Base-by-base conservation (phyloP, 2,113 vertebrate genomes). In the Toxostoma redivivum region DNA sequence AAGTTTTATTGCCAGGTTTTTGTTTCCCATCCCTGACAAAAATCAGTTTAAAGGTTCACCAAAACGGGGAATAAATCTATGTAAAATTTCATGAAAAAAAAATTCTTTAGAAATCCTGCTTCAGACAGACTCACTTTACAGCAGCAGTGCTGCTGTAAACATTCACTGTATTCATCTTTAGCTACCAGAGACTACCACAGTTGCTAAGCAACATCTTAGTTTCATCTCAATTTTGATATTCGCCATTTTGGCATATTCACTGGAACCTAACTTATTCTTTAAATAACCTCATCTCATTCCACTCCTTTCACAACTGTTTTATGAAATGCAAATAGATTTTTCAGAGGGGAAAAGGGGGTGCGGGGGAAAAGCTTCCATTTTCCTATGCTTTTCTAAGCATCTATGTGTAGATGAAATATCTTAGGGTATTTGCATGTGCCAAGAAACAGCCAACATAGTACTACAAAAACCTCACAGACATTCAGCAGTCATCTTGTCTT, bases 151-250 rank as follows among this genome's bases (percentile, higher is more conserved):
- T 97, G 90, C 86, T 95, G 47, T 66, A 56, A 88, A 50, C 16
- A 23, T 37, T 60, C 13, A 30, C 24, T 70, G 38, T 31, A 92
- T 96, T 96, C 73, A 96, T 89, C 83, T 95, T 62, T 73, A 87
- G 93, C 85, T 92, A 93, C 81, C 78, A 95, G 84, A 96, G 70
- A 95, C 95, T 84, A 94, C 90, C 82, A 87, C 40, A 90, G 97
- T 97, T 97, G 96, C 97, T 97, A 97, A 85, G 96, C 96, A 98
- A 97, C 95, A 86, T 91, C 91, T 90, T 73, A 62, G 66, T 90
- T 92, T 69, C 92, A 92, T 53, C 81, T 90, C 64, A 92, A 74
- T 97, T 93, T 90, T 95, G 83, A 61, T 94, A 78, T 90, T 50
- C 88, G 93, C 86, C 96, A 95, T 73, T 86, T 94, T 67, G 82